These are phyloP conservation scores for Diorhabda carinulata DNA, from an alignment of 1,140 invertebrate species.

Conservation along the genomic window DNA sequence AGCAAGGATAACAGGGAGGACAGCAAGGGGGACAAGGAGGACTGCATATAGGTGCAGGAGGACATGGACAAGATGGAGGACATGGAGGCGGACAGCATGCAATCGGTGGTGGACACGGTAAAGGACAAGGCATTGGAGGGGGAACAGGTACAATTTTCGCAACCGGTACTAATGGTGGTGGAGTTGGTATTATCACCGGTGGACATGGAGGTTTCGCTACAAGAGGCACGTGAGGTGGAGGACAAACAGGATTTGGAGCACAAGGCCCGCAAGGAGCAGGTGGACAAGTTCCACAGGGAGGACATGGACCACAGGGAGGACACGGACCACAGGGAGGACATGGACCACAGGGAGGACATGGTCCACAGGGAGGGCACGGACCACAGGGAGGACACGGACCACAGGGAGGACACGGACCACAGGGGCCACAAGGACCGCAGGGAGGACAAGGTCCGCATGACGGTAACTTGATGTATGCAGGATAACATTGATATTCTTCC, in stretches of 20 bases:
- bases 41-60: constrained; percentile 25
- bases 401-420: constrained; percentile 25
- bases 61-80: constrained; percentile 29
- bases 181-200: constrained; percentile 34
- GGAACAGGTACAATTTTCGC: constrained; percentile 34
- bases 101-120: constrained; percentile 32
- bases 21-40: constrained; percentile 23
- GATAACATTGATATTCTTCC: constrained; percentile 42
- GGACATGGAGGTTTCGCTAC: constrained; percentile 39
- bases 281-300: constrained; percentile 26
- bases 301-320: constrained; percentile 25
- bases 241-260: constrained; percentile 33
- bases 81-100: constrained; percentile 28
- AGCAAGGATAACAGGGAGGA: not conserved
- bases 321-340: constrained; percentile 23
- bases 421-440: constrained; percentile 2
- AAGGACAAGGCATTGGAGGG: constrained; percentile 26
- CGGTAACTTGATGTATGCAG: constrained; percentile 39
- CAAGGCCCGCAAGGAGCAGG: constrained; percentile 31
- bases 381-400: constrained; percentile 23
- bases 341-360: constrained; percentile 19
- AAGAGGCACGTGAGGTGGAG: constrained; percentile 36
- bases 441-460: constrained; percentile 32
- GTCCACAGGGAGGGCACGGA: constrained; percentile 24
- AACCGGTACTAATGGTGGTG: constrained; percentile 36